Conservation (phyloP, 2,888 invertebrate genomes). For the Caenorhabditis sp. region DNA sequence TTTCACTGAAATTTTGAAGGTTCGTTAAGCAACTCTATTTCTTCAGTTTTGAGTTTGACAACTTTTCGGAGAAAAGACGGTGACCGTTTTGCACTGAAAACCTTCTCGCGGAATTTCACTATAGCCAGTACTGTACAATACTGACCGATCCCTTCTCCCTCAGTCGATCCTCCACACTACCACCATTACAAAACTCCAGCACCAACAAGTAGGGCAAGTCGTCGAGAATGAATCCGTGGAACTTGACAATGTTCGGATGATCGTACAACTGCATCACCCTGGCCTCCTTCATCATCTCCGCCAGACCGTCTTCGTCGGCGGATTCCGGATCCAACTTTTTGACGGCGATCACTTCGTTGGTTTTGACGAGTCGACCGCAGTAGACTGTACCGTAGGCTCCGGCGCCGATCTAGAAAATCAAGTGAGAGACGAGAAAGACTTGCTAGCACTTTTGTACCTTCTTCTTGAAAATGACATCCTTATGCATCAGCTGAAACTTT, state of each 20-base stretch:
- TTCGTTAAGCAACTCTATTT: too few species aligned
- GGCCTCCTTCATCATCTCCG: constrained; percentile 81
- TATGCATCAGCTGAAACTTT: constrained; percentile 75
- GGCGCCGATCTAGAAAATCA: constrained; percentile 70
- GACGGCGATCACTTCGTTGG: constrained; percentile 64
- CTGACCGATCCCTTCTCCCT: constrained; percentile 26
- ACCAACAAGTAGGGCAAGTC: constrained; percentile 77
- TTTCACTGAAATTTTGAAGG: too few species aligned
- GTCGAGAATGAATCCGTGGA: constrained; percentile 78
- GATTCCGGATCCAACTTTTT: constrained; percentile 68
- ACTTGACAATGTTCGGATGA: constrained; percentile 78
- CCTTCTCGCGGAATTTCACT: too few species aligned
- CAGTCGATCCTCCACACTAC: constrained; percentile 60
- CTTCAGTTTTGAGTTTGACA: too few species aligned
- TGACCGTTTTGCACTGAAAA: too few species aligned
- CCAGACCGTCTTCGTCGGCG: constrained; percentile 69
- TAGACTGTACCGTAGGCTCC: constrained; percentile 80
- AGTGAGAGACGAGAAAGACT: too few species aligned
- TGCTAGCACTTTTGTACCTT: too few species aligned
- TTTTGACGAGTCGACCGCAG: constrained; percentile 70
- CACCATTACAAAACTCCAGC: constrained; percentile 77
- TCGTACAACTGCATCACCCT: constrained; percentile 80
- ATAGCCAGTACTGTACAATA: not conserved
- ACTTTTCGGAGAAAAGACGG: too few species aligned
- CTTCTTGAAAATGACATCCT: constrained; percentile 75